Conservation (phyloP, 2,113 vertebrate species). For the Mystacornis crossleyi region DNA sequence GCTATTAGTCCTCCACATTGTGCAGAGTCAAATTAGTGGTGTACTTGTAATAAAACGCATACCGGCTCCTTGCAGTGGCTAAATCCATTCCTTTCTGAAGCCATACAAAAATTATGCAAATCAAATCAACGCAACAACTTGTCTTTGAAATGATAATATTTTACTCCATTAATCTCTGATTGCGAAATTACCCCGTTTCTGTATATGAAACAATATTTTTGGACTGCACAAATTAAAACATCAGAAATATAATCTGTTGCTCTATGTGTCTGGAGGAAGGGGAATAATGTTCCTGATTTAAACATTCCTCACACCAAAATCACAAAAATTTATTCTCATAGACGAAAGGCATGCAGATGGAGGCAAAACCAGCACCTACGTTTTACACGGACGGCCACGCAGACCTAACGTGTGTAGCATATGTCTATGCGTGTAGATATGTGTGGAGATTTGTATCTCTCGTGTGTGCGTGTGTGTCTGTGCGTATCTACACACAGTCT, state of each 20-base stretch:
- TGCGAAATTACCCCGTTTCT: conserved; percentile 39
- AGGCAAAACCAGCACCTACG: background rate
- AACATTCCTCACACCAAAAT: background rate
- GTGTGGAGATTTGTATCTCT: background rate
- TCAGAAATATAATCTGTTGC: background rate
- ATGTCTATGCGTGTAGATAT: background rate
- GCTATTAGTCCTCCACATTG: background rate
- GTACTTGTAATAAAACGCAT: conserved; percentile 21
- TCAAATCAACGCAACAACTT: conserved; percentile 39
- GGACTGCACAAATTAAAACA: background rate
- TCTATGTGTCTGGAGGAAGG: background rate
- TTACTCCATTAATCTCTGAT: conserved; percentile 16
- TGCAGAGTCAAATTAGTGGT: conserved; percentile 22
- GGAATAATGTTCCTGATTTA: background rate
- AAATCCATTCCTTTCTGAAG: conserved; percentile 19
- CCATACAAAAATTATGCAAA: conserved; percentile 63
- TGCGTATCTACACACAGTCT: background rate
- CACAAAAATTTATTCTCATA: background rate
- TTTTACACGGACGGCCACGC: background rate
- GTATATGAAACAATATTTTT: background rate
- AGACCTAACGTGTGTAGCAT: background rate
- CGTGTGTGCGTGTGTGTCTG: background rate
- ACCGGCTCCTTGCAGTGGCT: conserved; percentile 20
- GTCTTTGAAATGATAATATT: conserved; percentile 67
- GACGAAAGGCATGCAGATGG: background rate